A percentile compares a stretch with the other conserved stretches of the same genome.
Conservation (phyloP, 37 sponge, comb jelly and placozoan species). For the Halisarca cf. caerulea region DNA sequence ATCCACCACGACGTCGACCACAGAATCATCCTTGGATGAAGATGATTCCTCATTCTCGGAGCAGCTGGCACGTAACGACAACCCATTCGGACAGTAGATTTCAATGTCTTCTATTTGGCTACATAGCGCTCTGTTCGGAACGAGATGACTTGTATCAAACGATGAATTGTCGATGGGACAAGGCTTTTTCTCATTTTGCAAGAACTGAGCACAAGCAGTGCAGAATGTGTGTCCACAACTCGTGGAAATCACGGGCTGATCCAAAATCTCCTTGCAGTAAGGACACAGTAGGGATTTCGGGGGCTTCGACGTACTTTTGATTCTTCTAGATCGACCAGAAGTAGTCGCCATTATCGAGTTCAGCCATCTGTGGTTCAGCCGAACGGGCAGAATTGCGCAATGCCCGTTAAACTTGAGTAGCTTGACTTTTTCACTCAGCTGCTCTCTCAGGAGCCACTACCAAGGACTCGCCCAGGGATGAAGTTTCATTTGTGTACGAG, state of each 20-base stretch:
- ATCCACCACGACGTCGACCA: conserved; percentile 40
- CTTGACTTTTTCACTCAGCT: no score
- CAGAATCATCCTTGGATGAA: not conserved
- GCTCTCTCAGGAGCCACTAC: no score
- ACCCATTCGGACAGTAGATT: conserved; percentile 64
- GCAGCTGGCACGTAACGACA: no score
- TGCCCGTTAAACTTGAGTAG: no score
- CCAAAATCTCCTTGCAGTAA: conserved; percentile 65
- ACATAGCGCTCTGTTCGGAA: conserved; percentile 78
- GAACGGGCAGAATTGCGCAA: no score
- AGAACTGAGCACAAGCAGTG: conserved; percentile 52
- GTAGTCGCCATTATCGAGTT: no score
- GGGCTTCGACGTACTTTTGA: conserved; percentile 72
- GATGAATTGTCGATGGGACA: conserved; percentile 74
- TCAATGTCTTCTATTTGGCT: conserved; percentile 80
- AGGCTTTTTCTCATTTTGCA: not conserved
- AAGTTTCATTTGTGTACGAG: no score
- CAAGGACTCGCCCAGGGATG: no score
- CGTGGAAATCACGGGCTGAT: conserved; percentile 86
- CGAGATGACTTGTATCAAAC: conserved; percentile 65
- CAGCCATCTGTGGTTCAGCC: no score
- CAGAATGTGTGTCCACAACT: conserved; percentile 97
- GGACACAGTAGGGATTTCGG: conserved; percentile 68
- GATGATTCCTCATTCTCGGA: not conserved
- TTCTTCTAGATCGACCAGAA: not conserved